Conservation (phyloP, 1,140 invertebrate species). For the Episyrphus balteatus region DNA sequence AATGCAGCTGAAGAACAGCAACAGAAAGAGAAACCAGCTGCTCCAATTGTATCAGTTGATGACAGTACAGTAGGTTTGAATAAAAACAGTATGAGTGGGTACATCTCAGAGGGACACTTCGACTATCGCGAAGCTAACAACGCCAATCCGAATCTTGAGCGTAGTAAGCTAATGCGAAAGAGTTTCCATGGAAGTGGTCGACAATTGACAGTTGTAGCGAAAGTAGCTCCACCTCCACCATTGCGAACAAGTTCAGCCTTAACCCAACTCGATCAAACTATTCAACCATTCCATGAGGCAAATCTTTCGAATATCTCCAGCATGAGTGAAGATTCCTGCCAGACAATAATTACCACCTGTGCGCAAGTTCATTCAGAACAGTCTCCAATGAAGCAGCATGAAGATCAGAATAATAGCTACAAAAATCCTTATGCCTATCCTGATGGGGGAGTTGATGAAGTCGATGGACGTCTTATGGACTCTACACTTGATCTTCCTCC, state of each 20-base stretch:
- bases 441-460: slow-evolving; percentile 37
- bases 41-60: slow-evolving; percentile 52
- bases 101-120: slow-evolving; percentile 75
- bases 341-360: slow-evolving; percentile 57
- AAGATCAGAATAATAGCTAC: slow-evolving; percentile 2
- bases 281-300: slow-evolving; percentile 25
- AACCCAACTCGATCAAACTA: slow-evolving; percentile 23
- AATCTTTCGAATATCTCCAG: slow-evolving; percentile 31
- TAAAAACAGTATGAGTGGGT: slow-evolving; percentile 59
- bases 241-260: slow-evolving; percentile 64
- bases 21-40: slow-evolving; percentile 25
- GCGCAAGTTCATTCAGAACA: slow-evolving; percentile 73
- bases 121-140: slow-evolving; percentile 50
- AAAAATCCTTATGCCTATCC: neutral
- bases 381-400: slow-evolving; percentile 46
- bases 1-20: slow-evolving; percentile 39
- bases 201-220: slow-evolving; percentile 61
- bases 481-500: slow-evolving; percentile 53
- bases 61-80: slow-evolving; percentile 57
- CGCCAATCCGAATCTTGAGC: slow-evolving; percentile 70
- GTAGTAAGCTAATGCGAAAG: slow-evolving; percentile 79
- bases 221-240: slow-evolving; percentile 77
- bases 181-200: slow-evolving; percentile 76
- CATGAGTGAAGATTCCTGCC: slow-evolving; percentile 66
- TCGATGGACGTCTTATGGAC: slow-evolving; percentile 38